These are phyloP conservation scores for Anthoscopus minutus DNA, from an alignment of 2,113 vertebrate genomes.

Conservation along the genomic window DNA sequence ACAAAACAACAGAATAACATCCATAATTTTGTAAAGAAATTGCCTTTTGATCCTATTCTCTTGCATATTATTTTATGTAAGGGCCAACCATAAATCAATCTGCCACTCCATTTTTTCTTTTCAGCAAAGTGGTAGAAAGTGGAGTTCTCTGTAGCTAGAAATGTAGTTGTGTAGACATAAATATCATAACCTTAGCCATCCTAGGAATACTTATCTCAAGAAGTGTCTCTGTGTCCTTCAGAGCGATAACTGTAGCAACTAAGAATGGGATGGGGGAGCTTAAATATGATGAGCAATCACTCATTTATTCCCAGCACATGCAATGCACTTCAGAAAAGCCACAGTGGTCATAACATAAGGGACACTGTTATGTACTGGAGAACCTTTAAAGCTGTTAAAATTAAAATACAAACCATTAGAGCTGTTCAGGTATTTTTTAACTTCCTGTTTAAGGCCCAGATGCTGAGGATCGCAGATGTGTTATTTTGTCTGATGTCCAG, in stretches of 20 bases:
- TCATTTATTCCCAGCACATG: conserved; percentile 61
- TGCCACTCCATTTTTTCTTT: conserved; percentile 35
- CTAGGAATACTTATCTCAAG: conserved; percentile 52
- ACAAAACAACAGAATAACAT: conserved; percentile 14
- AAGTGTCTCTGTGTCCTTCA: conserved; percentile 62
- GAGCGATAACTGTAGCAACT: conserved; percentile 56
- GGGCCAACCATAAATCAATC: conserved; percentile 58
- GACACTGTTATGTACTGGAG: conserved; percentile 41
- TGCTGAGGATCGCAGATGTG: conserved; percentile 40
- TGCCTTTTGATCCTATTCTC: conserved; percentile 49
- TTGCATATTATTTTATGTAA: conserved; percentile 55
- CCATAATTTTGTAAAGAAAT: conserved; percentile 68
- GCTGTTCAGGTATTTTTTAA: conserved; percentile 53
- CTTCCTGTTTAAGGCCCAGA: conserved; percentile 55
- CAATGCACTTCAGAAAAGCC: conserved; percentile 52
- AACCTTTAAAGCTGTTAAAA: conserved; percentile 64
- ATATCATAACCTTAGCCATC: conserved; percentile 59
- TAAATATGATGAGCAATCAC: conserved; percentile 24
- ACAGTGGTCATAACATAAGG: conserved; percentile 36
- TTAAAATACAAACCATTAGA: conserved; percentile 59
- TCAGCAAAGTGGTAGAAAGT: conserved; percentile 51
- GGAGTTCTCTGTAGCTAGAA: conserved; percentile 58
- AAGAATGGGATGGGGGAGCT: conserved; percentile 51
- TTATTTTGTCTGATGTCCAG: conserved; percentile 52
- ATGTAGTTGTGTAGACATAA: conserved; percentile 65